Evolutionary conservation across 2,113 vertebrate species (phyloP), one percentile per base, ranked within the genome.

Genomic region (Pontoporia blainvillei): DNA sequence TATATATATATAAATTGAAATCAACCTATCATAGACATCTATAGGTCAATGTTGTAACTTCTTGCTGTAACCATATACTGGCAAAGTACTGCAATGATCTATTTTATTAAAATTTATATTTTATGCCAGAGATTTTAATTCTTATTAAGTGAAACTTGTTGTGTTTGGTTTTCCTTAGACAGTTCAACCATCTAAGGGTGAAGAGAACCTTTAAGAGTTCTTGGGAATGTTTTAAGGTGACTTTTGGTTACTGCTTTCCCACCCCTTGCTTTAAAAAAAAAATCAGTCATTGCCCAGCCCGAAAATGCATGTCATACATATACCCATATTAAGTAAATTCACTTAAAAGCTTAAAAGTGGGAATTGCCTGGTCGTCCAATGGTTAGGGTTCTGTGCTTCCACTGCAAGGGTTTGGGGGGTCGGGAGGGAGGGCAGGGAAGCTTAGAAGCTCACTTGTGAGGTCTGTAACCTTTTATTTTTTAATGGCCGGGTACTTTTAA

Each of bases 121-220:
- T 75, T 31, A 46, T 89, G 29, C 59, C 67, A 75, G 86, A 23
- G 3, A 29, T 6, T 54, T 87, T 88, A 82, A 49, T 95, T 90
- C 44, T 78, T 96, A 44, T 1, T 83, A 59, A 75, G 39, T 75
- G 21, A 52, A 90, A 57, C 10, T 85, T 69, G 21, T 57, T 83
- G 83, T 52, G 57, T 69, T 90, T 89, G 31, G 12, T 72, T 91
- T 86, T 96, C 82, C 76, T 94, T 31, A 64, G 66, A n/a, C 17
- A 96, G 3, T 72, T 96, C 7, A 83, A 11, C 44, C 20, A 78
- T 72, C 21, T 69, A 44, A 71, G 29, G 76, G 29, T 90, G n/a
- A 92, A 86, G n/a, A 94, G 67, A 90, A 54, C 29, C 34, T 61
- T 86, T 64, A 87, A 81, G 49, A 31, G 49, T 66, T 97, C 44